These are phyloP conservation scores for Drosophila merina DNA, from an alignment of 2,888 invertebrate genomes.

Conservation along the genomic window DNA sequence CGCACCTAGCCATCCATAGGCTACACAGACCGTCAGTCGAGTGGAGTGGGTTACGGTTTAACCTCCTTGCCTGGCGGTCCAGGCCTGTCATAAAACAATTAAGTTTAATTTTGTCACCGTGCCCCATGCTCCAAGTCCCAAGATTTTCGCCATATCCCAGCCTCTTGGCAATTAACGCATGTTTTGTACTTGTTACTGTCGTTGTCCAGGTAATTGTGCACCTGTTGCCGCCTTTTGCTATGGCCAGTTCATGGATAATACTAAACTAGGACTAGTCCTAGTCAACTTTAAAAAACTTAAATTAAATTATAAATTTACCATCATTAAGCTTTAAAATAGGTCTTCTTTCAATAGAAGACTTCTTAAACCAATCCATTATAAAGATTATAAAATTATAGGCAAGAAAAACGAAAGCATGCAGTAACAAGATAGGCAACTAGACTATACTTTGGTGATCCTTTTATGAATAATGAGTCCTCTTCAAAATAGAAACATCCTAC, in stretches of 20 bases:
- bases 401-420: no score
- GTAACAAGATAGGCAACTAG: no score
- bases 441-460: no score
- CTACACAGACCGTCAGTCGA: slow-evolving; percentile 60
- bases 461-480: no score
- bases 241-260: slow-evolving; percentile 25
- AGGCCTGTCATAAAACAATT: slow-evolving; percentile 77
- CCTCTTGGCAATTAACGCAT: slow-evolving; percentile 71
- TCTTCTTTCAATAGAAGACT: background rate
- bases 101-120: slow-evolving; percentile 80
- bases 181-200: slow-evolving; percentile 56
- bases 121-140: slow-evolving; percentile 37
- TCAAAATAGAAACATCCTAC: no score
- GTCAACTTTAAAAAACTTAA: background rate
- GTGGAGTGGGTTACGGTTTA: slow-evolving; percentile 35
- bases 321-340: background rate
- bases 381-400: no score
- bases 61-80: slow-evolving; percentile 41
- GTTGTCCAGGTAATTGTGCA: slow-evolving; percentile 65
- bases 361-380: no score
- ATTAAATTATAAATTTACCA: background rate
- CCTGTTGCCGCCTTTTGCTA: slow-evolving; percentile 74
- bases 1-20: slow-evolving; percentile 43
- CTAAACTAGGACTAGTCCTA: background rate
- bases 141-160: slow-evolving; percentile 31